Percentiles rank a stretch among this genome's conserved stretches.
Evolutionary conservation across 2,113 vertebrate genomes (phyloP).

Genomic region (Cochlearius cochlearius): DNA sequence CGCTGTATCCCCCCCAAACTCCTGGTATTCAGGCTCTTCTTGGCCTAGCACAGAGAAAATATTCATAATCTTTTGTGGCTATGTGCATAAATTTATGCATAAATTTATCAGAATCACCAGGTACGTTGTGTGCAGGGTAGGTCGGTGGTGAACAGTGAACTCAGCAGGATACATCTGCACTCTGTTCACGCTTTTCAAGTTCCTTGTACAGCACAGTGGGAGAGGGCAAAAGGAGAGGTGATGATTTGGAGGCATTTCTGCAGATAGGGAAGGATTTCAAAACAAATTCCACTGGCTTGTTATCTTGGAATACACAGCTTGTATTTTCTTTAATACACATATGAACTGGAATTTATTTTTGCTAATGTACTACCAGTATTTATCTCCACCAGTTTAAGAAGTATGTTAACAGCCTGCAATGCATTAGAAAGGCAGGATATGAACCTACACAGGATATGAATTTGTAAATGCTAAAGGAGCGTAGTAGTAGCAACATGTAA

Average conservation of each 20-base stretch:
- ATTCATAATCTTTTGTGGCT: not conserved
- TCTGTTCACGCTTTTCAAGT: not conserved
- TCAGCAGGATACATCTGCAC: not conserved
- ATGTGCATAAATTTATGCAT: not conserved
- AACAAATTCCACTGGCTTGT: not conserved
- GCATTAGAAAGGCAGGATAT: constrained; percentile 2
- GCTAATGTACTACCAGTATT: not conserved
- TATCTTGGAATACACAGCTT: not conserved
- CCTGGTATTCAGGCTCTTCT: not conserved
- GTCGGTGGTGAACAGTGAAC: not conserved
- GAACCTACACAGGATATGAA: constrained; percentile 23
- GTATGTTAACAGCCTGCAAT: not conserved
- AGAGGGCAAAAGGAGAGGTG: not conserved
- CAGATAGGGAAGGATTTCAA: not conserved
- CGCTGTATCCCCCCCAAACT: not conserved
- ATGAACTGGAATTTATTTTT: not conserved
- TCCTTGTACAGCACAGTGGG: not conserved
- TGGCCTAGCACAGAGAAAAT: not conserved
- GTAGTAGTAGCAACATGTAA: not conserved
- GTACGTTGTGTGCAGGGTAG: not conserved
- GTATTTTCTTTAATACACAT: not conserved
- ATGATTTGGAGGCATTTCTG: not conserved
- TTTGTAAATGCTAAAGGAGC: constrained; percentile 26
- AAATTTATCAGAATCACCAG: not conserved
- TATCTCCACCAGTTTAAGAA: not conserved